A percentile compares a stretch with the other conserved stretches of the same genome.
Conservation (phyloP, 1,140 invertebrate genomes). For the Cephus cinctus region DNA sequence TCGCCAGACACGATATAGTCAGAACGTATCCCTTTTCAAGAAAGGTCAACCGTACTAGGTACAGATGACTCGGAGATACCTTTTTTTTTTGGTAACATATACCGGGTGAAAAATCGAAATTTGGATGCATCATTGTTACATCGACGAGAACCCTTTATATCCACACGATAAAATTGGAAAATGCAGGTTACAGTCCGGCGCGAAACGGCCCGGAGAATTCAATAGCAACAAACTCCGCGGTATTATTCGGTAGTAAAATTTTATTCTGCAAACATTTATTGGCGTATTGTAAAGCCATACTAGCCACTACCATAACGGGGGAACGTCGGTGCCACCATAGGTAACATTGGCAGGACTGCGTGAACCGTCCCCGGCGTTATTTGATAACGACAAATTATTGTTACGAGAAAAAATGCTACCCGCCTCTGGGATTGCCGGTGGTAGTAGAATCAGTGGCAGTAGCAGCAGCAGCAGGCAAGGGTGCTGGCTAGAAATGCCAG, state of each 20-base stretch:
- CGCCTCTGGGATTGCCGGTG: conserved; percentile 5
- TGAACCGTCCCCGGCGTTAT: conserved; percentile 42
- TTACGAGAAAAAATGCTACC: conserved; percentile 53
- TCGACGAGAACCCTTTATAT: conserved; percentile 24
- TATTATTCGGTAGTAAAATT: conserved; percentile 57
- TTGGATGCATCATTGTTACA: too few relatives aligned
- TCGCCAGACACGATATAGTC: too few relatives aligned
- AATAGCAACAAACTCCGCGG: conserved; percentile 53
- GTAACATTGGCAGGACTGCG: too few relatives aligned
- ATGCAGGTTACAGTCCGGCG: conserved; percentile 16
- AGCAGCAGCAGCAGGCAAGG: not conserved
- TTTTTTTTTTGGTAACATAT: too few relatives aligned
- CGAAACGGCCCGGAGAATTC: conserved; percentile 47
- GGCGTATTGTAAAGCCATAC: conserved; percentile 27
- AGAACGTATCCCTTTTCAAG: too few relatives aligned
- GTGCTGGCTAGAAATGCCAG: conserved; percentile 20
- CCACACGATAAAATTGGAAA: conserved; percentile 28
- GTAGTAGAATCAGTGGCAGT: not conserved
- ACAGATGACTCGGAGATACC: too few relatives aligned
- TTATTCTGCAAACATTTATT: conserved; percentile 54
- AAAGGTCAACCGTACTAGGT: too few relatives aligned
- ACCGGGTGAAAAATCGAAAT: too few relatives aligned
- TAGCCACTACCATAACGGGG: too few relatives aligned
- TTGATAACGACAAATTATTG: conserved; percentile 57
- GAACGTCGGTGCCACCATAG: too few relatives aligned